Evolutionary conservation across 2,888 invertebrate genomes (phyloP), one percentile per base, ranked within the genome.

Genomic region (Galerucella nymphaeae): DNA sequence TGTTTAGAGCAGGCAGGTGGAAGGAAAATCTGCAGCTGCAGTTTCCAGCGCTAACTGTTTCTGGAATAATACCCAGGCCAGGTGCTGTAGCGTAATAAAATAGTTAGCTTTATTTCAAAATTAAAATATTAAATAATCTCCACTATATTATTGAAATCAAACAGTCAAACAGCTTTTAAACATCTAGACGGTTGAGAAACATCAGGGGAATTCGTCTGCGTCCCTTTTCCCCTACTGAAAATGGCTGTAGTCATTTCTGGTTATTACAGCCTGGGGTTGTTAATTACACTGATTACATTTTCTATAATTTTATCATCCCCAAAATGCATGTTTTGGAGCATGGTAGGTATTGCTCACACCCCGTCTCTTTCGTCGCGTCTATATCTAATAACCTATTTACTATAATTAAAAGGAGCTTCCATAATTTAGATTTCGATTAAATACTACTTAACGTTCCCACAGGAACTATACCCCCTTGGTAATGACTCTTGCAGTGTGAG

Each of bases 221-320:
- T 59, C 59, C 38, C 30, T 59, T 30, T 11, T n/a, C 59, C 18
- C 23, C 20, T 6, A 23, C 57, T 18, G 57, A 30, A 9, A 45
- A 45, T 11, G 14, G 45, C 16, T 58, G 30, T 58, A 42, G 66
- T 18, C 45, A 53, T 53, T 53, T 18, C 18, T 53, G 18, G 23
- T 67, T 45, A 45, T 45, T 48, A 20, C 11, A 20, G 59, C 59
- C 58, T 23, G 23, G 50, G 58, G 58, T 58, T 67, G 57, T 59
- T 67, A 67, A 67, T 67, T 59, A 57, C 57, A 67, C 57, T 67
- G 45, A 67, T 67, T 58, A 58, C 67, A 67, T 67, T 67, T 67
- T 67, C 67, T 59, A 41, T 67, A 67, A 67, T 67, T 67, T 67
- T 67, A 67, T 67, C 58, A 67, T 23, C 67, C 48, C 57, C 42